Evolutionary conservation across 2,113 vertebrate genomes (phyloP), one percentile per base, ranked within the genome.

Genomic region (Charadrius vociferus): DNA sequence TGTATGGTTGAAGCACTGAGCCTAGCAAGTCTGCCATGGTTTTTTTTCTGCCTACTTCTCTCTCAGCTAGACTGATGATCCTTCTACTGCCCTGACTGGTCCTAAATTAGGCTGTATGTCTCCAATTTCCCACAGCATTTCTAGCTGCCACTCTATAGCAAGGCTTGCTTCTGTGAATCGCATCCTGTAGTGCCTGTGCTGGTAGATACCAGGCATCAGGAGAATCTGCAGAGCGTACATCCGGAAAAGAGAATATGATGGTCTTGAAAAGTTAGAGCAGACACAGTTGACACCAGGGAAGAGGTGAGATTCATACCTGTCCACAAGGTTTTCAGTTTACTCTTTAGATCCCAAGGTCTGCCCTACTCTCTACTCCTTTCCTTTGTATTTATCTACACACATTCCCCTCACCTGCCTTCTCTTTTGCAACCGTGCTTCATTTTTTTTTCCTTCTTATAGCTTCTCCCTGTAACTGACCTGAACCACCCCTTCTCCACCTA

Each of bases 21-120:
- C 63, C 37, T 50, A n/a, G n/a, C 34, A 50, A 3, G 17, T 15
- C 63, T 84, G 39, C 43, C 13, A 0, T 17, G 52, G 2, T 2
- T 20, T 58, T 58, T 84, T 62, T 73, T 70, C 77, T 89, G 72
- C 58, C 45, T 86, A 1, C 5, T 55, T 63, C 52, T 71, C 56
- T 49, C 39, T 87, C 78, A 32, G 3, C 30, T 27, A 53, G 45
- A 8, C 75, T 72, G n/a, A 15, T 10, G 26, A 55, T 37, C 66
- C 52, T 94, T 58, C 74, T 50, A 0, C 12, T n/a, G 67, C 52
- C 56, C 58, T 84, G 21, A 14, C 80, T 58, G 23, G 16, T 52
- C n/a, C 87, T 61, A 14, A 53, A 41, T n/a, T 2, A 27, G 65
- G 23, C 12, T 13, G 7, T 20, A 21, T 39, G 24, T 30, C 73